phyloP scores from a whole-genome alignment of 2,113 vertebrate species.

The Coregonus clupeaformis region DNA sequence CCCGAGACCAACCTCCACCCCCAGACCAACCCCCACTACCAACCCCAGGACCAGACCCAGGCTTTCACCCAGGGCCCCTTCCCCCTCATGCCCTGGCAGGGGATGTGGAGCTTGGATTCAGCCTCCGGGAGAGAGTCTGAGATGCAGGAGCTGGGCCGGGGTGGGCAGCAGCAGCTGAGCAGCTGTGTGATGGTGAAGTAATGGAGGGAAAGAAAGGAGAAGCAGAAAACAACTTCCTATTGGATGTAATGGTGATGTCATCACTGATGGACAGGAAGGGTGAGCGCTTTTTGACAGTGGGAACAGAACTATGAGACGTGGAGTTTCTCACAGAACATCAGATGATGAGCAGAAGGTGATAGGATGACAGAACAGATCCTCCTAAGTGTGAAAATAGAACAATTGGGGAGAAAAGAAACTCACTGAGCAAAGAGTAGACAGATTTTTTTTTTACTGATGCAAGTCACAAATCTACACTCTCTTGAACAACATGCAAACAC shows the following conservation, averaged over 20 bases:
- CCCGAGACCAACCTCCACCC: constrained; percentile 34
- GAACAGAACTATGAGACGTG: neutral
- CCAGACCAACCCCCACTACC: constrained; percentile 28
- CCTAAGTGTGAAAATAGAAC: neutral
- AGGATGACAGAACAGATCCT: constrained; percentile 11
- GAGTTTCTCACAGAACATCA: neutral
- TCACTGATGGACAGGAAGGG: neutral
- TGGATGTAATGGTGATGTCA: neutral
- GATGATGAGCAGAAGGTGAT: neutral
- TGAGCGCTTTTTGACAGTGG: neutral
- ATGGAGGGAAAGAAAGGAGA: constrained; percentile 3
- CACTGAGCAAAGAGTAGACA: neutral
- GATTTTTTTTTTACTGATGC: constrained; percentile 21
- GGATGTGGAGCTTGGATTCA: constrained; percentile 75
- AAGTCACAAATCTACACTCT: constrained; percentile 21
- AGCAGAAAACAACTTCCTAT: neutral
- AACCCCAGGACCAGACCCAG: constrained; percentile 45
- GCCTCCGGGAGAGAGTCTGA: constrained; percentile 54
- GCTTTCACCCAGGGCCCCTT: constrained; percentile 45
- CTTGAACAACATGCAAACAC: constrained; percentile 39
- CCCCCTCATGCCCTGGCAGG: constrained; percentile 71
- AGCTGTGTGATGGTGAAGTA: constrained; percentile 90
- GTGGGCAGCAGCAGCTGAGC: constrained; percentile 73
- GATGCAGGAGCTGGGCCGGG: constrained; percentile 63
- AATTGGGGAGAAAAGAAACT: neutral